Percentiles rank a stretch among this genome's conserved stretches.
Evolutionary conservation across 2,888 invertebrate genomes (phyloP).

Genomic region (Thecocarcelia acutangulata): DNA sequence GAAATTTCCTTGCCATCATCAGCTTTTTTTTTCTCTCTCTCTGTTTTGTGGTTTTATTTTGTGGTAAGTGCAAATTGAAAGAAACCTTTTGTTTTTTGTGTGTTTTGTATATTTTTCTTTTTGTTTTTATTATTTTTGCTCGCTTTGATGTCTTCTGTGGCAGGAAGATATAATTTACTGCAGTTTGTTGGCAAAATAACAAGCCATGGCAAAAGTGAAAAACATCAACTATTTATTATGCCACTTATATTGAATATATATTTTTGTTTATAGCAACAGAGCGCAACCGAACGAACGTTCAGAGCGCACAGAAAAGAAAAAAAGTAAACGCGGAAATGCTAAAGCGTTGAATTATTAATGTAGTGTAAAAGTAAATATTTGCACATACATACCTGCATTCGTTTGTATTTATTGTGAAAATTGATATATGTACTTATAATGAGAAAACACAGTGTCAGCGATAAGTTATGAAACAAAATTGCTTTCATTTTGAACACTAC

Average conservation of each 20-base stretch:
- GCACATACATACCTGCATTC: neutral
- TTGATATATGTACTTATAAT: neutral
- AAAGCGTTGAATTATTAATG: slow-evolving; percentile 10
- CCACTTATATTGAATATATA: slow-evolving; percentile 54
- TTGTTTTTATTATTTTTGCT: neutral
- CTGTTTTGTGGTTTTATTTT: slow-evolving; percentile 34
- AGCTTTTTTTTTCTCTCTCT: neutral
- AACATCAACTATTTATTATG: slow-evolving; percentile 59
- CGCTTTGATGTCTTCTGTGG: too few relatives aligned
- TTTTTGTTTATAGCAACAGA: neutral
- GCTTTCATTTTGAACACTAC: too few relatives aligned
- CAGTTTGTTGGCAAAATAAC: slow-evolving; percentile 26
- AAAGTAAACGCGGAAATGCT: neutral
- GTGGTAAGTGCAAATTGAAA: slow-evolving; percentile 38
- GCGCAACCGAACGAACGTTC: neutral
- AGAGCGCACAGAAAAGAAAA: neutral
- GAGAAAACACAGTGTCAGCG: neutral
- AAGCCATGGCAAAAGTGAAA: slow-evolving; percentile 23
- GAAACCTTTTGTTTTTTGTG: slow-evolving; percentile 47
- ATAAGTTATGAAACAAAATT: neutral
- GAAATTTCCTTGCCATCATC: slow-evolving; percentile 10
- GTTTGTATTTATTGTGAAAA: slow-evolving; percentile 20
- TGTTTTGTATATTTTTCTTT: neutral
- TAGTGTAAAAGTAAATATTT: slow-evolving; percentile 8
- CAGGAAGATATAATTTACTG: slow-evolving; percentile 26